phyloP scores from a whole-genome alignment of 2,888 invertebrate species.

The Chelonus formosanus region DNA sequence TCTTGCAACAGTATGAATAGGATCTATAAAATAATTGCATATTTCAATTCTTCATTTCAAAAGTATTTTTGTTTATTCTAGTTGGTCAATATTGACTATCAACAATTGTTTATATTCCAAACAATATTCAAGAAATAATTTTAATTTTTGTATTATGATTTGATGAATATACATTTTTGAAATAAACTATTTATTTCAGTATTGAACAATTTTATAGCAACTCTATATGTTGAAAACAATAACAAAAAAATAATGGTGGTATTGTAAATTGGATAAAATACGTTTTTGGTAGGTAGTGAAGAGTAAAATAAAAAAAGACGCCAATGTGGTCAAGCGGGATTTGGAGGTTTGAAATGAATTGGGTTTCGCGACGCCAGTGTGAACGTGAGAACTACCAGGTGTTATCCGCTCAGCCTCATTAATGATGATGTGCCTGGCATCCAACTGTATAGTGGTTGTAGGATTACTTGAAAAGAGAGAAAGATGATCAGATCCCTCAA shows the following conservation, averaged over 20 bases:
- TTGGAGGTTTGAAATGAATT: slow-evolving; percentile 50
- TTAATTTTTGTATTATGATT: too few relatives aligned
- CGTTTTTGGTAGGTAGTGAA: background rate
- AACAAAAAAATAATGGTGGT: too few relatives aligned
- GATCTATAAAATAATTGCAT: background rate
- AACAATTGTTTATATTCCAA: slow-evolving; percentile 4
- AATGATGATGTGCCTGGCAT: slow-evolving; percentile 82
- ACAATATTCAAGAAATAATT: too few relatives aligned
- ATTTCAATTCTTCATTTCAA: background rate
- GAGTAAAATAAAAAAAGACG: slow-evolving; percentile 26
- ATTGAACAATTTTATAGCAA: too few relatives aligned
- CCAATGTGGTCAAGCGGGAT: slow-evolving; percentile 45
- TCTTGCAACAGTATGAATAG: background rate
- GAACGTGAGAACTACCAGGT: slow-evolving; percentile 60
- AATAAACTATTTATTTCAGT: too few relatives aligned
- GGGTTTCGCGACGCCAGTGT: slow-evolving; percentile 58
- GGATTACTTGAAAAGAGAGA: slow-evolving; percentile 28
- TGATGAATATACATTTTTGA: too few relatives aligned
- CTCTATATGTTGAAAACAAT: too few relatives aligned
- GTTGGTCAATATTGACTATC: background rate
- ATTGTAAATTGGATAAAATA: too few relatives aligned
- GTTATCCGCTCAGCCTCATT: slow-evolving; percentile 72
- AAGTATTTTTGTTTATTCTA: background rate
- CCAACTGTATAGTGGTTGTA: slow-evolving; percentile 64
- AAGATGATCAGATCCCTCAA: slow-evolving; percentile 28